phyloP scores from a whole-genome alignment of 2,888 invertebrate genomes.

The Heliconius ethilla region DNA sequence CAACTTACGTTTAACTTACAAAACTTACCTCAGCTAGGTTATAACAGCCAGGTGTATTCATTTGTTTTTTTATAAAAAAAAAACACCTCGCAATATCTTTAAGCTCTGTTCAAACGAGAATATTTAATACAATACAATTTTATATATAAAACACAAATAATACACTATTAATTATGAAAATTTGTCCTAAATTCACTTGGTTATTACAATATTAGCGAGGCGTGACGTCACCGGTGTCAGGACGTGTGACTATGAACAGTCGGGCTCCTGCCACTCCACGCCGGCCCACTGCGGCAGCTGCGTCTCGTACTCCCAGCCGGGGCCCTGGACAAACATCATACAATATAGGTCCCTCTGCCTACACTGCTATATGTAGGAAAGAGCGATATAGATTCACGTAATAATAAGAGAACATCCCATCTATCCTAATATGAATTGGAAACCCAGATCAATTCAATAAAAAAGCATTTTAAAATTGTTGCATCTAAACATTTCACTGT shows the following conservation, averaged over 20 bases:
- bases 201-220: constrained; percentile 54
- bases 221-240: constrained; percentile 61
- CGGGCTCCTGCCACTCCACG: constrained; percentile 90
- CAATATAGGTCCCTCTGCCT: too few relatives aligned
- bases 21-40: constrained; percentile 64
- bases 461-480: background rate
- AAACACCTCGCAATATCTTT: background rate
- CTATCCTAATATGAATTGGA: too few relatives aligned
- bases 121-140: background rate
- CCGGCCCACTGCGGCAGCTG: constrained; percentile 96
- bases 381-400: too few relatives aligned
- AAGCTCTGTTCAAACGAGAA: constrained; percentile 6
- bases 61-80: constrained; percentile 1
- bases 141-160: background rate
- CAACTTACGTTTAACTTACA: constrained; percentile 71
- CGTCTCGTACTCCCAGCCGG: constrained; percentile 96
- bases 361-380: too few relatives aligned
- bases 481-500: background rate
- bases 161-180: background rate
- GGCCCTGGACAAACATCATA: constrained; percentile 83
- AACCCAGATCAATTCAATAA: background rate
- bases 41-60: constrained; percentile 58
- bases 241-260: constrained; percentile 75
- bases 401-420: too few relatives aligned
- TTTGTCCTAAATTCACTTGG: constrained; percentile 28